Evolutionary conservation across 2,888 invertebrate species (phyloP).

Genomic region (Chrysolina americana): DNA sequence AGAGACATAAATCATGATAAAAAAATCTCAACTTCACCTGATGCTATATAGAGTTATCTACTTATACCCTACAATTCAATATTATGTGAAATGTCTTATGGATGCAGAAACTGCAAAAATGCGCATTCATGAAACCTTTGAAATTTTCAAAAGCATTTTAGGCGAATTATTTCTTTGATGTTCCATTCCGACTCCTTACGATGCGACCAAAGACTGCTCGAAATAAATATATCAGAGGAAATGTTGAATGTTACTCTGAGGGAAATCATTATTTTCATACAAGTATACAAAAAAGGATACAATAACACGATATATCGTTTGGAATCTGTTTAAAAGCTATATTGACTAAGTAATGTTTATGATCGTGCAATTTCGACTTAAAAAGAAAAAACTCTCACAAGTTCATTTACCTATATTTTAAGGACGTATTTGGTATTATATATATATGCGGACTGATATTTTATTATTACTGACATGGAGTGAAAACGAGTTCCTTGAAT

Average conservation of each 20-base stretch:
- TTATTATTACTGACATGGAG: too few species aligned
- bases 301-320: neutral
- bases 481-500: too few species aligned
- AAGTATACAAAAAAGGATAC: neutral
- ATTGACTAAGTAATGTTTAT: neutral
- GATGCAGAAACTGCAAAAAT: slow-evolving; percentile 2
- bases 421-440: neutral
- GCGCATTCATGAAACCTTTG: slow-evolving; percentile 1
- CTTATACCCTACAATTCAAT: neutral
- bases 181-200: neutral
- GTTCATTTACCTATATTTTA: neutral
- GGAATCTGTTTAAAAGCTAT: slow-evolving; percentile 1
- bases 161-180: slow-evolving; percentile 4
- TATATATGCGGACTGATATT: too few species aligned
- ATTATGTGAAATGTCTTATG: neutral
- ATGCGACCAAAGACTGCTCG: neutral
- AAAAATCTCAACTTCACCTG: neutral
- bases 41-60: too few species aligned
- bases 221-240: neutral
- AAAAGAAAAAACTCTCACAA: neutral
- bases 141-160: neutral
- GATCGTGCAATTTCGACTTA: neutral
- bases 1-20: neutral
- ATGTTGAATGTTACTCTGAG: neutral
- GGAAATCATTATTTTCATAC: neutral